Evolutionary conservation across 2,888 invertebrate species (phyloP).

Genomic region (Zaprionus obscuricornis): DNA sequence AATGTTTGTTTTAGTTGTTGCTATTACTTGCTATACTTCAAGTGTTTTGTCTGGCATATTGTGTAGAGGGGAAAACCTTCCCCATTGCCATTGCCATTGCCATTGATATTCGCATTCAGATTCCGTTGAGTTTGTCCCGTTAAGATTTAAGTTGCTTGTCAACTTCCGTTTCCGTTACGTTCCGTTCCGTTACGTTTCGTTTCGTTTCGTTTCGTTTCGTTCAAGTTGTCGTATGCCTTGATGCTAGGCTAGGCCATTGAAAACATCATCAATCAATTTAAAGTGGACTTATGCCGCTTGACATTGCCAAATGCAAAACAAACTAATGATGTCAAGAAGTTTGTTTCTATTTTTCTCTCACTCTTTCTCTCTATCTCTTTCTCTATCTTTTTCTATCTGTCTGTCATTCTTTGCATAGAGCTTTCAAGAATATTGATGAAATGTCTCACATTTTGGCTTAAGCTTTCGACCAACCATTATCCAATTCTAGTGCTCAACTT

Average conservation of each 20-base stretch:
- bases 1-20: conserved; percentile 12
- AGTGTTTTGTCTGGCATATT: conserved; percentile 4
- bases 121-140: too few species aligned
- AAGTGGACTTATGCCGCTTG: conserved; percentile 54
- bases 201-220: too few species aligned
- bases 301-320: conserved; percentile 59
- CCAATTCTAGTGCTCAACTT: too few species aligned
- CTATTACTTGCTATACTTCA: background rate
- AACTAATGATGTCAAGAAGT: conserved; percentile 61
- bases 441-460: conserved; percentile 3
- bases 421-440: conserved; percentile 19
- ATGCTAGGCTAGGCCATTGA: conserved; percentile 32
- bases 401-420: background rate
- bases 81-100: conserved; percentile 9
- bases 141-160: conserved; percentile 34
- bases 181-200: too few species aligned
- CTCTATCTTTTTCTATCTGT: too few species aligned
- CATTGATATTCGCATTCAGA: conserved; percentile 30
- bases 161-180: conserved; percentile 31
- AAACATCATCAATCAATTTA: conserved; percentile 68
- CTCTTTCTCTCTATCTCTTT: background rate
- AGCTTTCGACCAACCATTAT: background rate
- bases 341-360: conserved; percentile 3
- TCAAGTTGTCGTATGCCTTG: conserved; percentile 12
- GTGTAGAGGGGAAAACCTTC: too few species aligned